Evolutionary conservation across 2,113 vertebrate species (phyloP).

Genomic region (Oriolus oriolus): DNA sequence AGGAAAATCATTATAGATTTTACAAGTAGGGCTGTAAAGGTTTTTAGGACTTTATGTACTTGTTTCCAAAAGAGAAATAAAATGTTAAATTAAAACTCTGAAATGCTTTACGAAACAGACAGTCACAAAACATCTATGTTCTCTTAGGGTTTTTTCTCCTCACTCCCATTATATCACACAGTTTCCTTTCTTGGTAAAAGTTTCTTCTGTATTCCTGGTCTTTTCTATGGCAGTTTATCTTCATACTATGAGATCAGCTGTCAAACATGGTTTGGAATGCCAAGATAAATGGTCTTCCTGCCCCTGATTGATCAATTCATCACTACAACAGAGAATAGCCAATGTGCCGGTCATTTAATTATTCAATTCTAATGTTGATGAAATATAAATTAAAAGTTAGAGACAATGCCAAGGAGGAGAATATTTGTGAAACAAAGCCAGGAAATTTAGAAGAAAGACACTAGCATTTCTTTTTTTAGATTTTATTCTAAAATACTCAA

Average conservation of each 20-base stretch:
- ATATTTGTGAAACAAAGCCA: not conserved
- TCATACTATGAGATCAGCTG: not conserved
- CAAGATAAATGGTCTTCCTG: not conserved
- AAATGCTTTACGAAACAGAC: not conserved
- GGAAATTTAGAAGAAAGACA: not conserved
- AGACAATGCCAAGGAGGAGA: not conserved
- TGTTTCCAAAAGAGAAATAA: not conserved
- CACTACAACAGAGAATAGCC: not conserved
- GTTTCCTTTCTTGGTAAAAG: not conserved
- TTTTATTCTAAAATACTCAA: not conserved
- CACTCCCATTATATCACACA: not conserved
- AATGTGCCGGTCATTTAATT: not conserved
- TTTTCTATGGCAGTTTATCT: not conserved
- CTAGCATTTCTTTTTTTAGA: not conserved
- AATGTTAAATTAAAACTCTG: not conserved
- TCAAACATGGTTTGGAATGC: not conserved
- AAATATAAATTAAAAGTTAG: not conserved
- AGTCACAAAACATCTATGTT: not conserved
- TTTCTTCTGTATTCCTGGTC: not conserved
- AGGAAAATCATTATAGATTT: not conserved
- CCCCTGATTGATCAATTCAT: not conserved
- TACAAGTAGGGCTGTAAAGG: fast-evolving
- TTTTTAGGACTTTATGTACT: not conserved
- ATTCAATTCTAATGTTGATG: not conserved
- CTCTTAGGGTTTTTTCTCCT: not conserved